phyloP scores from a whole-genome alignment of 1,140 invertebrate species.

The Sarcophaga bullata region DNA sequence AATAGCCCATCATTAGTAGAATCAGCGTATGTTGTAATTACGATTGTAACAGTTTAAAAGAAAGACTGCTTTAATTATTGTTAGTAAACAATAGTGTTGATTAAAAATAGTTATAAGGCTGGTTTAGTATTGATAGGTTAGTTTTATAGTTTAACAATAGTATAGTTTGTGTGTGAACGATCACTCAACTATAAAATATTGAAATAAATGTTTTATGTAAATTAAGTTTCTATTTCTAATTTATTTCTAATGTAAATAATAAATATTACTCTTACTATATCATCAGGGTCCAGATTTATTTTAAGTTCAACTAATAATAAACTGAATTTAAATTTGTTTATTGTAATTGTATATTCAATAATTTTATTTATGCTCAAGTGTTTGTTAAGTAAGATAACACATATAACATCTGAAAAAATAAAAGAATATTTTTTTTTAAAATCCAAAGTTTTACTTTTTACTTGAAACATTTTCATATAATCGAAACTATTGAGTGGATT shows the following conservation, averaged over 20 bases:
- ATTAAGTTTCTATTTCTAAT: background rate
- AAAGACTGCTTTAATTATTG: constrained; percentile 6
- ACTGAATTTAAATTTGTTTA: no score
- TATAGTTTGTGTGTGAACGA: background rate
- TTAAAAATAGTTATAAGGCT: background rate
- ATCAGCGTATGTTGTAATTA: constrained; percentile 19
- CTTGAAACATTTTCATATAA: no score
- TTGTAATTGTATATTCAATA: background rate
- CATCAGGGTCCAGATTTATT: background rate
- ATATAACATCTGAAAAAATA: background rate
- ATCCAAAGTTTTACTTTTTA: background rate
- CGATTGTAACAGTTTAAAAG: constrained; percentile 5
- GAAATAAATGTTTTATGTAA: background rate
- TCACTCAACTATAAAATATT: background rate
- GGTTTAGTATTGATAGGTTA: background rate
- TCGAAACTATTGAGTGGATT: no score
- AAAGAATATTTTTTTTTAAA: background rate
- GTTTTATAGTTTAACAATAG: background rate
- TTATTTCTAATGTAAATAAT: background rate
- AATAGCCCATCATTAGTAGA: no score
- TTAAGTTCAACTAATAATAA: background rate
- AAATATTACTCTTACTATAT: background rate
- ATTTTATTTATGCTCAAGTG: constrained; percentile 21
- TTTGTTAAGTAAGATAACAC: background rate
- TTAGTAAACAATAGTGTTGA: background rate